Evolutionary conservation across 1,140 invertebrate genomes (phyloP), one percentile per base, ranked within the genome.

Genomic region (Drosophila ambigua): DNA sequence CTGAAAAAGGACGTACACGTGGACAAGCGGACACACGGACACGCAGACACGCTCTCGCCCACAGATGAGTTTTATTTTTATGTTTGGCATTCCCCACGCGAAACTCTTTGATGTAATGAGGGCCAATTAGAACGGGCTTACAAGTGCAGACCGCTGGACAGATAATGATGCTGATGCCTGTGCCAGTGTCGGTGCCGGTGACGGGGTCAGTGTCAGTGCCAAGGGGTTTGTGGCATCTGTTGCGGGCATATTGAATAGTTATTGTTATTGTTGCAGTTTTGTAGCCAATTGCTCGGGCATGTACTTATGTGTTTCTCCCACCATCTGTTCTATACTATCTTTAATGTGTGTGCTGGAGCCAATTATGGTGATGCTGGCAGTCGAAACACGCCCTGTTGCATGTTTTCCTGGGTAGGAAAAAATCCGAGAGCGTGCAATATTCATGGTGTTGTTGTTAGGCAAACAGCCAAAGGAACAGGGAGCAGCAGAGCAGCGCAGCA

Each of bases 181-280:
- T 72, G 72, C 5, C 20, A 8, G 24, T 5, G 52, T 26, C 16
- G n/a, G 24, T 5, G 52, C 41, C 16, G n/a, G 28, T 31, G 28
- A 31, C n/a, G 39, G 41, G 13, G 9, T 9, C 35, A 39, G 31
- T 9, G 31, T 35, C 31, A 35, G 35, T 39, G 35, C 35, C 11
- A 39, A 73, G 67, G 58, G 71, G 59, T 58, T 28, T 79, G 53
- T 54, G 64, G 71, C 78, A 87, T 82, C 82, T 87, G 82, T 88
- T 87, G 71, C 66, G 58, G 71, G 72, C 83, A 87, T 76, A 87
- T 87, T 82, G 83, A 87, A 87, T 87, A 78, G 78, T 87, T 87
- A 87, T 87, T 87, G 78, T 87, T 87, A 87, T 78, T 76, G 85
- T 87, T 87, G 83, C 82, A 82, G 80, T 87, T 87, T 72, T 87